phyloP scores from a whole-genome alignment of 2,888 invertebrate species.

The Pristionchus exspectatus region DNA sequence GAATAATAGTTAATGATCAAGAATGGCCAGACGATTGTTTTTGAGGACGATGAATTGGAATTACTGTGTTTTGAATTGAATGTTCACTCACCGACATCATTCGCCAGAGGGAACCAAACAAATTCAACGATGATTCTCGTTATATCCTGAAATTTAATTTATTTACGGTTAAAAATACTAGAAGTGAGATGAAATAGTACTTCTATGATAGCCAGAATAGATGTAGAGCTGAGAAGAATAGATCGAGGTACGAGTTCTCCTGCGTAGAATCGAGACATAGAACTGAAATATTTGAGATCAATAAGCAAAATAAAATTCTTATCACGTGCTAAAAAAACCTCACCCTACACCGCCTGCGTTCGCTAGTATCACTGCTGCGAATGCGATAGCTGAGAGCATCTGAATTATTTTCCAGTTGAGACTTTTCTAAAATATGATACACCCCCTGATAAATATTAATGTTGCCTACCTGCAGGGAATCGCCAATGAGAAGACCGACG shows the following conservation, averaged over 20 bases:
- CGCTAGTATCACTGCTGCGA: slow-evolving; percentile 62
- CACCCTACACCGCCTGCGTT: slow-evolving; percentile 64
- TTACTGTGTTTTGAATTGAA: neutral
- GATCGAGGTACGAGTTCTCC: slow-evolving; percentile 68
- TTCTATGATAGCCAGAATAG: slow-evolving; percentile 58
- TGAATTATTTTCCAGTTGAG: slow-evolving; percentile 54
- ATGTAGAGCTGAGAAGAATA: slow-evolving; percentile 62
- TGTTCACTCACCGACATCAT: neutral
- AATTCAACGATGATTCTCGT: slow-evolving; percentile 35
- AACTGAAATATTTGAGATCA: slow-evolving; percentile 34
- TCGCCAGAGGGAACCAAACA: slow-evolving; percentile 27
- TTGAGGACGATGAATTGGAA: too few relatives aligned
- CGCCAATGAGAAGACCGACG: slow-evolving; percentile 58
- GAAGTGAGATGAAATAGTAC: neutral
- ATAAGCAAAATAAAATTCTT: neutral
- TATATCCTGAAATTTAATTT: neutral
- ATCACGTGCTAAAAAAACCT: neutral
- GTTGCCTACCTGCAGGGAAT: slow-evolving; percentile 56
- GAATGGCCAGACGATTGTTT: too few relatives aligned
- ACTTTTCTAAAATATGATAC: too few relatives aligned
- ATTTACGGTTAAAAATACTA: too few relatives aligned
- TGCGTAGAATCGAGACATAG: slow-evolving; percentile 67
- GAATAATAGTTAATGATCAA: neutral
- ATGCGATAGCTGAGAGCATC: slow-evolving; percentile 60
- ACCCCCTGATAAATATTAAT: too few relatives aligned